phyloP scores from a whole-genome alignment of 2,113 vertebrate genomes.

The Lophura nycthemera region DNA sequence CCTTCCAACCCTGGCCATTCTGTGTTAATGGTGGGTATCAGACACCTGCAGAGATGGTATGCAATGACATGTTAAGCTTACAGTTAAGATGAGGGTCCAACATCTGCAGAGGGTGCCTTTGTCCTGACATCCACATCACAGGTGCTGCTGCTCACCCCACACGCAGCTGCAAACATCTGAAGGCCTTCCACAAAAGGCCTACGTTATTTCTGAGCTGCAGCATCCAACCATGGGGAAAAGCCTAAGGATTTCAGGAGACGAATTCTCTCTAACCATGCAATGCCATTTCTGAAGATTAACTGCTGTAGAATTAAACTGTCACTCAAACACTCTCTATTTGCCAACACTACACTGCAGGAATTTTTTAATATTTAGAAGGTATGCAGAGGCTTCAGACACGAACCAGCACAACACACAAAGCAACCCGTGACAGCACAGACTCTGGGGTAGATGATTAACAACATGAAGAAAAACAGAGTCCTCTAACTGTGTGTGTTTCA shows the following conservation, averaged over 20 bases:
- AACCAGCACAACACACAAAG: background rate
- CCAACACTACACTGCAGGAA: background rate
- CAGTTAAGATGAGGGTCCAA: too few relatives aligned
- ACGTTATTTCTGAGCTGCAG: too few relatives aligned
- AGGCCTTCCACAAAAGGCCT: background rate
- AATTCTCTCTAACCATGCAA: accelerated
- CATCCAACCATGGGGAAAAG: accelerated
- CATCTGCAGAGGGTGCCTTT: too few relatives aligned
- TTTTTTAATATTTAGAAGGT: background rate
- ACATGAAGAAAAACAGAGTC: too few relatives aligned
- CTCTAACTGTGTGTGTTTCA: background rate
- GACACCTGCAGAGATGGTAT: too few relatives aligned
- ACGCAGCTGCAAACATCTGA: background rate
- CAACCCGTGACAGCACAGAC: background rate
- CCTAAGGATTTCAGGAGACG: accelerated
- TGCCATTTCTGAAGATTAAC: background rate
- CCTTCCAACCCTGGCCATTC: too few relatives aligned
- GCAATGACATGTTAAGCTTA: too few relatives aligned
- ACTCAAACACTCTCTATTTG: background rate
- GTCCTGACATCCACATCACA: background rate
- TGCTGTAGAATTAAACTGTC: background rate
- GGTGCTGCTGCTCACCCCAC: too few relatives aligned
- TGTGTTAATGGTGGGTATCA: too few relatives aligned
- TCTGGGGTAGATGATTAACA: background rate
- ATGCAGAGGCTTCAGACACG: background rate